Conservation (phyloP, 1,140 invertebrate species). For the Bombyx mandarina region DNA sequence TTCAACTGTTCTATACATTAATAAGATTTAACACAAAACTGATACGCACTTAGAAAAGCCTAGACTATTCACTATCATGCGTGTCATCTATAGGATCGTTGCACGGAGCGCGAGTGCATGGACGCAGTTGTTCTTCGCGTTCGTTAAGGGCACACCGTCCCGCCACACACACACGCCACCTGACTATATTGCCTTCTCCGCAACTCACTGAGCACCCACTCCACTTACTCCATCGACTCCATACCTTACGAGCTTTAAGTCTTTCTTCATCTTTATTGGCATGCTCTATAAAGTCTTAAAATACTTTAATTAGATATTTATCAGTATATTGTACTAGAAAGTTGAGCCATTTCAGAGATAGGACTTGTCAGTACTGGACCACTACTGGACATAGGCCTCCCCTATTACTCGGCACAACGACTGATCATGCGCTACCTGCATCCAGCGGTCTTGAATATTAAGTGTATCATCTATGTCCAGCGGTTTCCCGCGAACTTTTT, state of each 20-base stretch:
- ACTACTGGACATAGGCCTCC: too few relatives aligned
- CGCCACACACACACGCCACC: constrained; percentile 37
- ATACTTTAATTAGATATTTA: too few relatives aligned
- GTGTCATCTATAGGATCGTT: constrained; percentile 1
- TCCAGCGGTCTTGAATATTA: too few relatives aligned
- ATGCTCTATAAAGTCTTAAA: constrained; percentile 6
- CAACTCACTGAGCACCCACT: constrained; percentile 45
- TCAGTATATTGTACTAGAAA: too few relatives aligned
- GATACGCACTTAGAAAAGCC: not conserved
- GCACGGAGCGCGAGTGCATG: constrained; percentile 33
- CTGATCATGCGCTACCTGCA: too few relatives aligned
- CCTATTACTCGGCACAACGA: too few relatives aligned
- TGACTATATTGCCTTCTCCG: constrained; percentile 28
- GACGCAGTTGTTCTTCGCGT: constrained; percentile 39
- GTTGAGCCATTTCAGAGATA: too few relatives aligned
- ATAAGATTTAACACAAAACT: not conserved
- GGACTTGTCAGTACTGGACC: too few relatives aligned
- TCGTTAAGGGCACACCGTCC: constrained; percentile 48
- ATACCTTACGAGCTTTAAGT: constrained; percentile 37
- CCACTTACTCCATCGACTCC: constrained; percentile 63
- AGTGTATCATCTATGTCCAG: too few relatives aligned
- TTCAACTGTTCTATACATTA: not conserved
- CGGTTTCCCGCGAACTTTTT: too few relatives aligned
- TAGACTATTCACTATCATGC: not conserved
- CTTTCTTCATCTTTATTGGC: constrained; percentile 17